These are phyloP conservation scores for Trichopoda pennipes DNA, from an alignment of 2,888 invertebrate genomes.

Conservation along the genomic window DNA sequence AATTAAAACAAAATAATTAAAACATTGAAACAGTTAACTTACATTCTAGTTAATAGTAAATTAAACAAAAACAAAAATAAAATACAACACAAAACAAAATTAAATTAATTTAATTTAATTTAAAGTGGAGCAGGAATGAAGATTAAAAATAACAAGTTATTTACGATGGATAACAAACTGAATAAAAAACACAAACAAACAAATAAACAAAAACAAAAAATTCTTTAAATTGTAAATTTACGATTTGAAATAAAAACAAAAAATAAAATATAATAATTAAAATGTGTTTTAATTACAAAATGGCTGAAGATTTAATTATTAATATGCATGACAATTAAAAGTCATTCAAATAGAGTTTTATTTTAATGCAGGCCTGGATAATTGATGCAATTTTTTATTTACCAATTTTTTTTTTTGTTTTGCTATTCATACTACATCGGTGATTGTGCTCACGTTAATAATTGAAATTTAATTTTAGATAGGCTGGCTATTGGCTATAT, in stretches of 20 bases:
- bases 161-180: conserved; percentile 53
- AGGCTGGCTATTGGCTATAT: no score
- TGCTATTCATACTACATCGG: no score
- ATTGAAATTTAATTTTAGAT: no score
- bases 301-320: neutral
- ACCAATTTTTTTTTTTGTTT: no score
- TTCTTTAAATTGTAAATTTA: conserved; percentile 71
- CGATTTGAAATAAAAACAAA: conserved; percentile 63
- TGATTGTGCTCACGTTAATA: no score
- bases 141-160: conserved; percentile 31
- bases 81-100: conserved; percentile 41
- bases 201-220: conserved; percentile 40
- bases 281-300: conserved; percentile 62
- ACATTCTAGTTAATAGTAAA: conserved; percentile 77
- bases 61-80: conserved; percentile 74
- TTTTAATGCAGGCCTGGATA: no score
- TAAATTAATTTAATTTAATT: conserved; percentile 70
- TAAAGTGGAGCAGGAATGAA: conserved; percentile 63
- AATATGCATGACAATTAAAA: neutral
- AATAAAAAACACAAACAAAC: conserved; percentile 39
- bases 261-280: conserved; percentile 46
- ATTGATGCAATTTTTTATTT: no score
- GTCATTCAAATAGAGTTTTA: neutral
- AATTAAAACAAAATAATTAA: conserved; percentile 57
- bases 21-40: conserved; percentile 68